phyloP scores from a whole-genome alignment of 2,888 invertebrate species.

The Protophormia terraenovae region DNA sequence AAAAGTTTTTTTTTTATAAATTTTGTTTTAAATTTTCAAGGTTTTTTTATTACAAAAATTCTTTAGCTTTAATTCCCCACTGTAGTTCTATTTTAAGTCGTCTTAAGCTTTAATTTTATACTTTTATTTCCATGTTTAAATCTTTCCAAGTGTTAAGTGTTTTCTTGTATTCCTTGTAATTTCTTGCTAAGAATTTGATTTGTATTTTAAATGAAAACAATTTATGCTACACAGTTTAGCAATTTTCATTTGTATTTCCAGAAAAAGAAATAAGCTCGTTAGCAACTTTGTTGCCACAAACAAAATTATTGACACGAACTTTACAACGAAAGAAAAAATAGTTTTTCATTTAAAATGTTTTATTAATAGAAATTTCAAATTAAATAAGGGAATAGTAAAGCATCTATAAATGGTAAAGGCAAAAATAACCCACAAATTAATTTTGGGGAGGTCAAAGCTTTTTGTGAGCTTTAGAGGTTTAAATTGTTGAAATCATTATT shows the following conservation, averaged over 20 bases:
- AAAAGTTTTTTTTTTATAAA: too few species aligned
- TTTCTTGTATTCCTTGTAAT: neutral
- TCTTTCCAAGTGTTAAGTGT: neutral
- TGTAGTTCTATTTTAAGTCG: neutral
- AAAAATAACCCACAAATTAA: too few species aligned
- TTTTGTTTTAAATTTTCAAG: too few species aligned
- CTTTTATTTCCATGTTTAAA: neutral
- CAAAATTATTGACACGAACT: neutral
- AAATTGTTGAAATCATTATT: too few species aligned
- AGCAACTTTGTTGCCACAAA: conserved; percentile 2
- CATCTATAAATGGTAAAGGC: too few species aligned
- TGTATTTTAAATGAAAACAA: neutral
- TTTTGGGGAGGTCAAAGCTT: too few species aligned
- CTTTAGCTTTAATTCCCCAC: too few species aligned
- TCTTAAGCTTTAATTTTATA: neutral
- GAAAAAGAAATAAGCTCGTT: neutral
- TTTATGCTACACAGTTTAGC: neutral
- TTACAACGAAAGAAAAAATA: neutral
- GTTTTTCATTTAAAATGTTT: too few species aligned
- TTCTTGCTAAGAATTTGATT: neutral
- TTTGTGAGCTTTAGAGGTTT: too few species aligned
- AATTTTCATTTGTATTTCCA: neutral
- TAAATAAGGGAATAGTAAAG: too few species aligned
- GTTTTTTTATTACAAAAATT: too few species aligned
- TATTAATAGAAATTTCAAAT: too few species aligned